These are phyloP conservation scores for Argyresthia albistria DNA, from an alignment of 2,888 invertebrate species.

Conservation along the genomic window DNA sequence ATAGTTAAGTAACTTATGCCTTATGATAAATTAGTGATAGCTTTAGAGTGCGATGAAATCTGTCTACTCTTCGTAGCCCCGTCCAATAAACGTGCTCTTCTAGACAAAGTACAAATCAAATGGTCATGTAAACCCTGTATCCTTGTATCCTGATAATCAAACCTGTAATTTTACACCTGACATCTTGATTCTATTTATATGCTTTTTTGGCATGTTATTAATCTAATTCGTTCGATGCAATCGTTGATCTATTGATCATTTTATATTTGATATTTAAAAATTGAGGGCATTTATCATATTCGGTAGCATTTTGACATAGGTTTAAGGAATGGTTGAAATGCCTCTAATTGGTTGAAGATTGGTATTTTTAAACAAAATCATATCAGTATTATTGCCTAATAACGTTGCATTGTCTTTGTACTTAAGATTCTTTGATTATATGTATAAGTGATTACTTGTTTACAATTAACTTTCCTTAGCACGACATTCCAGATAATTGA, in stretches of 20 bases:
- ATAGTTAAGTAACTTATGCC: background rate
- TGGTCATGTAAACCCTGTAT: too few relatives aligned
- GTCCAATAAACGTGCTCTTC: too few relatives aligned
- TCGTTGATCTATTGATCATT: too few relatives aligned
- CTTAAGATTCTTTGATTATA: conserved; percentile 10
- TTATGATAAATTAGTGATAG: conserved; percentile 1
- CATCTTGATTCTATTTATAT: too few relatives aligned
- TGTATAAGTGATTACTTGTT: conserved; percentile 3
- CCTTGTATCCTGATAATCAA: too few relatives aligned
- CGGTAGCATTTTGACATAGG: background rate
- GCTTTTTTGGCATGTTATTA: too few relatives aligned
- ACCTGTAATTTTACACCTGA: too few relatives aligned
- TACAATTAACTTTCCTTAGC: conserved; percentile 4
- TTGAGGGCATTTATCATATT: background rate
- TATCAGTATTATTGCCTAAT: conserved; percentile 16
- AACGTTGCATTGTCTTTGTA: conserved; percentile 11
- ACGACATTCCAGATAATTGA: conserved; percentile 10
- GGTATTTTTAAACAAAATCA: background rate
- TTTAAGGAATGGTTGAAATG: background rate
- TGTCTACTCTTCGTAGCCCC: background rate
- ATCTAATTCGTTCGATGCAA: too few relatives aligned
- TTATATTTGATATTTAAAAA: background rate
- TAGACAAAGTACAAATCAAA: background rate
- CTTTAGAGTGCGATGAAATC: conserved; percentile 1
- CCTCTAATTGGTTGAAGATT: background rate